Evolutionary conservation across 2,797 vertebrate genomes (phyloP).

Genomic region (Cossypha niveicapilla): DNA sequence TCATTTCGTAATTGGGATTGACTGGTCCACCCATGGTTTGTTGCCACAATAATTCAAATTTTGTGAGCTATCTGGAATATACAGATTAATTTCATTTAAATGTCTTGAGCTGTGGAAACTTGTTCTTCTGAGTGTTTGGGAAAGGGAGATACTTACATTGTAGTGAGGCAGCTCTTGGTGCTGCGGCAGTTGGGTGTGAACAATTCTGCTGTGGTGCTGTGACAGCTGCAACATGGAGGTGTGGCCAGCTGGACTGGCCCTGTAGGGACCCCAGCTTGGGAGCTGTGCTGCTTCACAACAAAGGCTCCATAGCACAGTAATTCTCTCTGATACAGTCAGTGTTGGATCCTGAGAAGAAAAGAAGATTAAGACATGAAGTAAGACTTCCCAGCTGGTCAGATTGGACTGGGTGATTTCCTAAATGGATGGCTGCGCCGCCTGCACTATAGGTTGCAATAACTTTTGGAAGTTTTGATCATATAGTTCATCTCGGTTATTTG

Average conservation of each 20-base stretch:
- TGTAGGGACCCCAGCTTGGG: neutral
- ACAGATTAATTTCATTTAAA: neutral
- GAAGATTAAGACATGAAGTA: neutral
- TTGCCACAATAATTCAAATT: neutral
- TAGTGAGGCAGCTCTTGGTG: neutral
- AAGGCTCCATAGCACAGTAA: rapidly evolving
- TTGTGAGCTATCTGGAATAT: neutral
- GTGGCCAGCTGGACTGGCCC: neutral
- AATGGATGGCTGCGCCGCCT: neutral
- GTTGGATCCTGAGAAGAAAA: neutral
- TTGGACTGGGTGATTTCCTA: neutral
- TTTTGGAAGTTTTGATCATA: neutral
- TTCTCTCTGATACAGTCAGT: neutral
- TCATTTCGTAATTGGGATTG: neutral
- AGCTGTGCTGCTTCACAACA: neutral
- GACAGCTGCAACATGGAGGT: neutral
- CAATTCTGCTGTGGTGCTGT: neutral
- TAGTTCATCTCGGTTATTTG: neutral
- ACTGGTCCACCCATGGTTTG: neutral
- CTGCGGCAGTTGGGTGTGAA: neutral
- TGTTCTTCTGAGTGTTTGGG: neutral
- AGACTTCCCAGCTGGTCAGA: neutral
- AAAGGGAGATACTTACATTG: neutral
- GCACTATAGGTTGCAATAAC: neutral
- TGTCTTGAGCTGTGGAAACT: neutral